Conservation (phyloP, 2,113 vertebrate genomes). For the Microcebus griseorufus region DNA sequence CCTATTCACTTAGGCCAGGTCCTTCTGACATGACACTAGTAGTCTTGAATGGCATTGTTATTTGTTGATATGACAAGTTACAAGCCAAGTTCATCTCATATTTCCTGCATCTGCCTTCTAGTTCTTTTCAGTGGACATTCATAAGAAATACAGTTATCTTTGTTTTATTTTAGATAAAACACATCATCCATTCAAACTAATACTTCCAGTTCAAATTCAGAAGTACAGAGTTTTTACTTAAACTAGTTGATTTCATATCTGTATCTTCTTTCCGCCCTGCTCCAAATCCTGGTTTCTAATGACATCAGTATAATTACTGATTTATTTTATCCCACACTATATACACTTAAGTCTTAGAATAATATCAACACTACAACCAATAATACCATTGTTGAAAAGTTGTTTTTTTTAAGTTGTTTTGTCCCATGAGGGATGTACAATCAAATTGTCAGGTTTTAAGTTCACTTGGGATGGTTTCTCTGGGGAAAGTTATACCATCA, state of each 20-base stretch:
- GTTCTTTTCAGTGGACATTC: background rate
- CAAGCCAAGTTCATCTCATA: background rate
- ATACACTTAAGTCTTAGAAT: background rate
- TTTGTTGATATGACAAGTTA: conserved; percentile 11
- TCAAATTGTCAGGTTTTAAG: background rate
- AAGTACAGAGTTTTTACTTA: background rate
- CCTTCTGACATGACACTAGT: background rate
- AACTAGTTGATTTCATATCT: background rate
- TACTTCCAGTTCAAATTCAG: background rate
- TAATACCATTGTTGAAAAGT: background rate
- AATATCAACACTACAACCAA: background rate
- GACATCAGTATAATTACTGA: background rate
- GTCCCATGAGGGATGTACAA: background rate
- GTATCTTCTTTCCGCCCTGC: background rate
- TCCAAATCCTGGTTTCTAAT: background rate
- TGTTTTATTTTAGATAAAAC: conserved; percentile 31
- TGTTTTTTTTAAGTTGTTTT: background rate
- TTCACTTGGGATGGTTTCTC: background rate
- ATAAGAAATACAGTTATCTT: background rate
- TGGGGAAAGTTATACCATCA: background rate
- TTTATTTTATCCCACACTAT: background rate
- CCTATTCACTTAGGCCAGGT: background rate
- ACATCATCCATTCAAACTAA: conserved; percentile 4
- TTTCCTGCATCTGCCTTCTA: background rate
- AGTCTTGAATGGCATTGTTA: background rate